phyloP scores from a whole-genome alignment of 2,113 vertebrate species.

The Hippocampus mohnikei region DNA sequence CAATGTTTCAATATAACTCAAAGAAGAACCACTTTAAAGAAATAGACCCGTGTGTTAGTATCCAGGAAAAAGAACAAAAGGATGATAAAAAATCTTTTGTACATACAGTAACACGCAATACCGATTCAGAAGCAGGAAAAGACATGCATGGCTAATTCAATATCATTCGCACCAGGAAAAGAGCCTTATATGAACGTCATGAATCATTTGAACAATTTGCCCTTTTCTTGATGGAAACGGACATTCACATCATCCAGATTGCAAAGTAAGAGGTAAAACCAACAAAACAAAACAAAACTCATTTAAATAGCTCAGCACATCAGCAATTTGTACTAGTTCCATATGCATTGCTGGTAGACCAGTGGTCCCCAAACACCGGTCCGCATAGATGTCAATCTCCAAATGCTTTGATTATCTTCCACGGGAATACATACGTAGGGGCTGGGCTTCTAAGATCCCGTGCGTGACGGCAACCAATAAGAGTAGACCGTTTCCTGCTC shows the following conservation, averaged over 20 bases:
- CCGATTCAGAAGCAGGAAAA: constrained; percentile 1
- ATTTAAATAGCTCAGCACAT: constrained; percentile 22
- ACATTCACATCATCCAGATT: constrained; percentile 16
- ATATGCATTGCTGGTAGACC: constrained; percentile 34
- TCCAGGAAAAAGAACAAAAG: constrained; percentile 59
- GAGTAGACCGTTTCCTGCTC: no score
- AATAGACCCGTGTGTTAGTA: constrained; percentile 99
- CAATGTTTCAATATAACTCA: constrained; percentile 74
- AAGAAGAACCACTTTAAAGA: constrained; percentile 78
- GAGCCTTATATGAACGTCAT: not conserved
- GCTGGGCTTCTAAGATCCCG: no score
- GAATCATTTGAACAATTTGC: not conserved
- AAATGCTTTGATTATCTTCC: no score
- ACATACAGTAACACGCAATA: constrained; percentile 7
- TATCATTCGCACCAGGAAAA: not conserved
- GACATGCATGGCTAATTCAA: constrained; percentile 6
- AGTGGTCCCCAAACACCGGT: no score
- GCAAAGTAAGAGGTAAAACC: constrained; percentile 13
- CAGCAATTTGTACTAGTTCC: constrained; percentile 24
- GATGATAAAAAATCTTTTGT: not conserved
- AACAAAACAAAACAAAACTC: constrained; percentile 9
- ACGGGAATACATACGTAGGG: no score
- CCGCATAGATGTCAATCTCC: no score
- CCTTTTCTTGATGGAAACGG: not conserved
- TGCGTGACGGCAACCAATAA: no score